A percentile compares a stretch with the other conserved stretches of the same genome.
Conservation (phyloP, 2,888 invertebrate genomes). For the Oegoconia quadripuncta region DNA sequence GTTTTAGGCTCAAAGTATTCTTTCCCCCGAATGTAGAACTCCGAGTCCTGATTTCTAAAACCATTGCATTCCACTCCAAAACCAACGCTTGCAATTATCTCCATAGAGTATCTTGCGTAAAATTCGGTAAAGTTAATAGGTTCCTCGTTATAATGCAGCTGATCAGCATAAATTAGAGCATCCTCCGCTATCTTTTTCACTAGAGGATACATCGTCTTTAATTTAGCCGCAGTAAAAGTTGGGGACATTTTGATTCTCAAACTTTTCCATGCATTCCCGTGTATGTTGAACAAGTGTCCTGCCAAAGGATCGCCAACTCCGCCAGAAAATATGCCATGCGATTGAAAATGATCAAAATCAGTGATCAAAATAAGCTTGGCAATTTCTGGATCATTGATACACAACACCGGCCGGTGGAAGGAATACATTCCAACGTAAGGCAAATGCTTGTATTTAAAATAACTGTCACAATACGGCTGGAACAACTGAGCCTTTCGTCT, state of each 20-base stretch:
- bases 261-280: conserved; percentile 81
- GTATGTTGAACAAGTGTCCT: conserved; percentile 78
- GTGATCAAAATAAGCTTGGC: conserved; percentile 79
- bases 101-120: conserved; percentile 79
- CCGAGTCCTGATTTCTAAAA: conserved; percentile 73
- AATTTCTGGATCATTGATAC: conserved; percentile 81
- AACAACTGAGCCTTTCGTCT: conserved; percentile 79
- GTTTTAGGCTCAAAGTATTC: conserved; percentile 63
- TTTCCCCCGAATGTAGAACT: conserved; percentile 69
- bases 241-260: conserved; percentile 82
- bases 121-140: conserved; percentile 76
- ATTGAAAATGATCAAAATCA: conserved; percentile 82
- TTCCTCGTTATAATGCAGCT: conserved; percentile 38
- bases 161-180: conserved; percentile 61
- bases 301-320: conserved; percentile 80
- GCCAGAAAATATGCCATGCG: conserved; percentile 81
- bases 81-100: conserved; percentile 80
- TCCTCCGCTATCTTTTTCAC: conserved; percentile 77
- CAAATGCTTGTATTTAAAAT: conserved; percentile 69
- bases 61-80: conserved; percentile 82
- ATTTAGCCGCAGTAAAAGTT: conserved; percentile 82
- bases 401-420: conserved; percentile 79
- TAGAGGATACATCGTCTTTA: conserved; percentile 82
- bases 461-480: conserved; percentile 79
- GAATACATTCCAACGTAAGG: conserved; percentile 81